phyloP scores from a whole-genome alignment of 2,888 invertebrate species.

The Zaprionus obscuricornis region DNA sequence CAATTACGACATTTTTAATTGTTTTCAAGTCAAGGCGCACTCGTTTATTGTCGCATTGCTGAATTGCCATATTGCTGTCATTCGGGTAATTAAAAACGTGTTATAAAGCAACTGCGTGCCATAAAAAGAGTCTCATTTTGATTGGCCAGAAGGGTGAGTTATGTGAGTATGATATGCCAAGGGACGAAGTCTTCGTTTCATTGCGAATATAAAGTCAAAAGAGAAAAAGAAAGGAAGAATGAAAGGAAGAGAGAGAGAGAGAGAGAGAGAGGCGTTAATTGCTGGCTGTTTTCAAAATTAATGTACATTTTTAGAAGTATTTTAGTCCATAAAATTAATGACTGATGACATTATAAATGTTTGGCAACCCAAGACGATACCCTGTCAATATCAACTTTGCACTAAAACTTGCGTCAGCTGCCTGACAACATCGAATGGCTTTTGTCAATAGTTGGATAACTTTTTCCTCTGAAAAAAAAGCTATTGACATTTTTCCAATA shows the following conservation, averaged over 20 bases:
- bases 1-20: conserved; percentile 78
- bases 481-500: conserved; percentile 27
- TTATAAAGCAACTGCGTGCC: conserved; percentile 55
- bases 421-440: conserved; percentile 34
- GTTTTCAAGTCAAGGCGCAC: conserved; percentile 68
- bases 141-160: neutral
- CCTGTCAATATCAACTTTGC: conserved; percentile 40
- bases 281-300: conserved; percentile 55
- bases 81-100: conserved; percentile 77
- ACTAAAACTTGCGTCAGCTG: conserved; percentile 13
- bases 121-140: too few species aligned
- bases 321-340: conserved; percentile 66
- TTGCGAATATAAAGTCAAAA: too few species aligned
- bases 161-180: too few species aligned
- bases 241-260: neutral
- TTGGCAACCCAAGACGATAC: conserved; percentile 8
- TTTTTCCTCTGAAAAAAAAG: neutral
- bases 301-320: conserved; percentile 57
- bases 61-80: conserved; percentile 52
- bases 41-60: conserved; percentile 51
- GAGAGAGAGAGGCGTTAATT: conserved; percentile 56
- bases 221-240: too few species aligned
- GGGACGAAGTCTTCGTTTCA: too few species aligned
- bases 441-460: conserved; percentile 26
- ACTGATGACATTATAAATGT: conserved; percentile 68